phyloP scores from a whole-genome alignment of 2,113 vertebrate species.

The Marcusenius ussheri region DNA sequence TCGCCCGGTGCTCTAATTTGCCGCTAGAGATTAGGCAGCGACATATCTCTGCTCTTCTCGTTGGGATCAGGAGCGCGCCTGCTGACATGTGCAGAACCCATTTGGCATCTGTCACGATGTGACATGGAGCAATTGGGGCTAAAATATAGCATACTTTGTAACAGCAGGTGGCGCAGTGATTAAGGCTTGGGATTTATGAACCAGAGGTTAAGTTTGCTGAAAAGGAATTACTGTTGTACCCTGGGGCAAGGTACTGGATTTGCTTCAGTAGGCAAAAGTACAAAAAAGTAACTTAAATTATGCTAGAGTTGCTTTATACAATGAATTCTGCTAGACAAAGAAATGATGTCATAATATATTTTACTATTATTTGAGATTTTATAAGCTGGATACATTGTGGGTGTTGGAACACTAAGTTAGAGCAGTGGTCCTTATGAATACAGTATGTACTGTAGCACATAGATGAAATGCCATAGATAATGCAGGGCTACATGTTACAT shows the following conservation, averaged over 20 bases:
- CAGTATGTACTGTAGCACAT: no score
- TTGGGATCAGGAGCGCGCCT: neutral
- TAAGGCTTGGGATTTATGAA: neutral
- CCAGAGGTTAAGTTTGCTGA: neutral
- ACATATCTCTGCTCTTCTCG: slow-evolving; percentile 26
- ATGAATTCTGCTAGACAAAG: neutral
- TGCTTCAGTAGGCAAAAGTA: neutral
- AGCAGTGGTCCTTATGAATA: neutral
- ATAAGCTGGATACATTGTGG: neutral
- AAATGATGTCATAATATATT: neutral
- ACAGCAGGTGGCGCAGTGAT: neutral
- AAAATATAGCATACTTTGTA: neutral
- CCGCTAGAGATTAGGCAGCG: slow-evolving; percentile 61
- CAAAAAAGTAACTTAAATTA: neutral
- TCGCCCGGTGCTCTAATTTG: slow-evolving; percentile 64
- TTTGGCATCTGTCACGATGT: neutral
- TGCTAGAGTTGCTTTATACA: neutral
- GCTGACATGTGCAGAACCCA: neutral
- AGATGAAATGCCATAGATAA: neutral
- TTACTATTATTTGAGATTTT: neutral
- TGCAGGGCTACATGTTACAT: neutral
- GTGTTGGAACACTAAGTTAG: neutral
- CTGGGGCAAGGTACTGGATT: neutral
- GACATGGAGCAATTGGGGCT: neutral
- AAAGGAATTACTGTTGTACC: neutral